Percentiles rank a stretch among this genome's conserved stretches.
Evolutionary conservation across 2,113 vertebrate genomes (phyloP).

Genomic region (cat (Felis catus)): F.catus_Fca126_mat1.0 CM031423.1:14768501-14769000

Average conservation of each 20-base stretch:
- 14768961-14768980: accelerated
- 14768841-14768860: neutral
- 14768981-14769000: neutral
- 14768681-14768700: neutral
- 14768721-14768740: neutral
- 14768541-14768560: neutral
- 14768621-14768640: neutral
- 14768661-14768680: neutral
- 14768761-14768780: neutral
- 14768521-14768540: neutral
- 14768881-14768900: neutral
- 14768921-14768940: accelerated
- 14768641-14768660: neutral
- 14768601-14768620: neutral
- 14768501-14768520: accelerated
- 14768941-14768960: accelerated
- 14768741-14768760: neutral
- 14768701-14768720: neutral
- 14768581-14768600: neutral
- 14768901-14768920: neutral
- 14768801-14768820: neutral
- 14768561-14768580: neutral
- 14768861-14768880: neutral
- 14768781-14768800: neutral
- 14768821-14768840: neutral